These are phyloP conservation scores for Tetraneura akinire DNA, from an alignment of 1,140 invertebrate genomes.

Conservation along the genomic window DNA sequence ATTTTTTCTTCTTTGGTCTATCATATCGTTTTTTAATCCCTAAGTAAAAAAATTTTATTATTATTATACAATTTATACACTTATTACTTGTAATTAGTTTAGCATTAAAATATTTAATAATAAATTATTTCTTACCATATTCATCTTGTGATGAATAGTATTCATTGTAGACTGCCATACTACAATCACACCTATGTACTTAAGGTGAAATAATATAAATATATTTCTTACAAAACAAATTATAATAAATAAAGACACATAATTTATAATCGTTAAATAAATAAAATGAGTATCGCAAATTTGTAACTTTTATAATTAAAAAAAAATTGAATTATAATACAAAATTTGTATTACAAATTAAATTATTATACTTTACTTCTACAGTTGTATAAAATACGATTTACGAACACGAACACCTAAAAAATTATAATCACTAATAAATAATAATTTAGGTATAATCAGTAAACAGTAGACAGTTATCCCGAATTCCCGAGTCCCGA, in stretches of 20 bases:
- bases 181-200: neutral
- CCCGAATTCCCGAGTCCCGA: no score
- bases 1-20: neutral
- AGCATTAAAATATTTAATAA: neutral
- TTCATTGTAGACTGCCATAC: neutral
- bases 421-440: no score
- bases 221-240: neutral
- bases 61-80: neutral
- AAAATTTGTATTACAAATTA: no score
- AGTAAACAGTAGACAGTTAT: no score
- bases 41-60: neutral
- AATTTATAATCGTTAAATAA: neutral
- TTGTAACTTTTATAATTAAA: neutral
- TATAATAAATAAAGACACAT: constrained; percentile 1
- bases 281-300: neutral
- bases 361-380: neutral
- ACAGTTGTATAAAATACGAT: no score
- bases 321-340: no score
- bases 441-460: no score
- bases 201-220: neutral
- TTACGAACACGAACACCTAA: no score
- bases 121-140: neutral
- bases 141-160: neutral
- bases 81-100: neutral
- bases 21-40: neutral